Base-by-base conservation (phyloP, 2,888 invertebrate genomes). In the Pandemis cinnamomeana region DNA sequence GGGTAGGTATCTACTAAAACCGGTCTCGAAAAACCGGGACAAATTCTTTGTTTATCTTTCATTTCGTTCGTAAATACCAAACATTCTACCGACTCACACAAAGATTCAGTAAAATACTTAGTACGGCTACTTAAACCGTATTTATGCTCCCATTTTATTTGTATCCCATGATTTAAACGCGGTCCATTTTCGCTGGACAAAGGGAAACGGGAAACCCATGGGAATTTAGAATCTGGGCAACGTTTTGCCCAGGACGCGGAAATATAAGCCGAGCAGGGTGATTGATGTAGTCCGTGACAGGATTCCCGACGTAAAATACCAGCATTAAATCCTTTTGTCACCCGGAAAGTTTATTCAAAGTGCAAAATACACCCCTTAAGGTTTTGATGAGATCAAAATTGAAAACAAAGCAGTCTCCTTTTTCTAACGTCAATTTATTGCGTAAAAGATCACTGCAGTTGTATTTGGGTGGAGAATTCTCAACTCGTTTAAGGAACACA, bases 221-320 rank as follows among this genome's bases (percentile, higher is more conserved):
- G 42, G 69, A 69, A 60, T 69, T 72, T 42, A 58, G 64, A 70
- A 73, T 61, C 64, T 51, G 71, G 46, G 51, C 73, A 70, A 48
- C 64, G 51, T 73, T 73, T 73, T 66, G 66, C 64, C 61, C 67
- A 60, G 42, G 55, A 64, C 55, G 27, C 36, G 64, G 7, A 69
- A 72, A 64, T 42, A 51, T 64, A 70, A 70, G 48, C 69, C 64
- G 42, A 27, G 71, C 67, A 8, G 64, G 60, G 73, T 73, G 73
- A 73, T 73, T 69, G 69, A 73, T 73, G 73, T 73, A 70, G 69
- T 69, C 60, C 60, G 64, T n/a, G 73, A 70, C 73, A 66, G 73
- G 58, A 69, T 70, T 73, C 64, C 60, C 73, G 63, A 69, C 58
- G 60, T 64, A 64, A 73, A 73, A 73, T 73, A 70, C 69, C 60